A percentile compares a stretch with the other conserved stretches of the same genome.
Conservation (phyloP, 2,113 vertebrate species). For the Phoenicopterus ruber region DNA sequence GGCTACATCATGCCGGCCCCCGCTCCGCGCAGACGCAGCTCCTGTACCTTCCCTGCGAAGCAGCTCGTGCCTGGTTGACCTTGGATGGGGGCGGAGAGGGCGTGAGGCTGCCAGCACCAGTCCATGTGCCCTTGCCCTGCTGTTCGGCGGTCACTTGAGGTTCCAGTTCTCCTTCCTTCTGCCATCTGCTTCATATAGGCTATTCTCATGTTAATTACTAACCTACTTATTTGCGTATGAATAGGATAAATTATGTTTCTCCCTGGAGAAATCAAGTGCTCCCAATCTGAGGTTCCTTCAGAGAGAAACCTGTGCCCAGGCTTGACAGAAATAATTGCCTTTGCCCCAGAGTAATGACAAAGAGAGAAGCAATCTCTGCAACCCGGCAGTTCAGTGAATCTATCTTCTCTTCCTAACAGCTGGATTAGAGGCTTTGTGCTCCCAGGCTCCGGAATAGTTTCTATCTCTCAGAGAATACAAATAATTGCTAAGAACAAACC, state of each 20-base stretch:
- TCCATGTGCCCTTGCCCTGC: neutral
- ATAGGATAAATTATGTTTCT: neutral
- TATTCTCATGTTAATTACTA: constrained; percentile 20
- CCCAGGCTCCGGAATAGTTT: constrained; percentile 6
- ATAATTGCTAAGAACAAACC: constrained; percentile 9
- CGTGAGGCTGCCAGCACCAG: neutral
- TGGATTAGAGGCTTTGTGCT: constrained; percentile 30
- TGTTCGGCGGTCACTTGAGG: neutral
- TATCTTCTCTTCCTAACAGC: neutral
- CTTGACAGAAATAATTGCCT: constrained; percentile 25
- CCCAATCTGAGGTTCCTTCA: neutral
- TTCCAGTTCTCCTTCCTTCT: neutral
- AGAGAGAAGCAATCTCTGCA: constrained; percentile 15
- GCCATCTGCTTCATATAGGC: neutral
- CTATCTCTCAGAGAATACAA: constrained; percentile 46
- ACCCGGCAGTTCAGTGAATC: neutral
- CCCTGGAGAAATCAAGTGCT: constrained; percentile 33
- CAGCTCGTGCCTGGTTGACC: neutral
- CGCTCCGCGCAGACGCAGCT: rapidly evolving
- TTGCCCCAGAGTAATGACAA: neutral
- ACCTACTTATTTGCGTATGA: constrained; percentile 40
- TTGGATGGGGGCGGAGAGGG: neutral
- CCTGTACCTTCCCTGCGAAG: rapidly evolving
- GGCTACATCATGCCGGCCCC: rapidly evolving
- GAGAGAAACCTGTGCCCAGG: neutral